Conservation (phyloP, 2,113 vertebrate species). For the Brienomyrus brachyistius region DNA sequence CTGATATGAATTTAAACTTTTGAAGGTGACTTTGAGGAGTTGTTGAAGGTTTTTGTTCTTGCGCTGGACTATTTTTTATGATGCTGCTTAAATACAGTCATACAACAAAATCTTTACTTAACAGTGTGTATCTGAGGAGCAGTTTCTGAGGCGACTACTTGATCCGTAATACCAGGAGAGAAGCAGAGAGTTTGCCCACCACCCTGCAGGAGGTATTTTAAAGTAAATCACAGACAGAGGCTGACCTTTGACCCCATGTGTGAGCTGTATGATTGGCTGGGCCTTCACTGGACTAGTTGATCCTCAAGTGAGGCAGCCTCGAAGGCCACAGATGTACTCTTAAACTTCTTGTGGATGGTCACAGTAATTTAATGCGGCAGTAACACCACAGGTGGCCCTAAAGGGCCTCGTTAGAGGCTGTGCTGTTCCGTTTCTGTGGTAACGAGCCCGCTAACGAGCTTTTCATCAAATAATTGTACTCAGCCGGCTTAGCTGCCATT, state of each 20-base stretch:
- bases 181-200: background rate
- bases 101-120: background rate
- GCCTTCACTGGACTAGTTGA: background rate
- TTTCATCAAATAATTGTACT: background rate
- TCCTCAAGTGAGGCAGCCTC: background rate
- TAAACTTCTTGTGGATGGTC: background rate
- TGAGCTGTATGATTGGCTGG: background rate
- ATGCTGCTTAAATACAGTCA: background rate
- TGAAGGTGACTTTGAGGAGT: background rate
- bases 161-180: background rate
- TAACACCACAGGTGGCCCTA: background rate
- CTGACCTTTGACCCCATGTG: background rate
- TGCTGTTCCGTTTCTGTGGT: background rate
- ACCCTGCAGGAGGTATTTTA: background rate
- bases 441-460: background rate
- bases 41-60: background rate
- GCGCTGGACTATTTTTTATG: background rate
- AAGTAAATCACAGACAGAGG: background rate
- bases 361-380: background rate
- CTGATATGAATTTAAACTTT: background rate
- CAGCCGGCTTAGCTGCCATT: background rate
- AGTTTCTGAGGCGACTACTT: background rate
- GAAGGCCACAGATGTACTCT: background rate
- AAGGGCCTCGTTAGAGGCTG: background rate
- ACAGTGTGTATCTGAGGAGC: background rate